These are phyloP conservation scores for Antigone vipio DNA, from an alignment of 2,113 vertebrate genomes.

Conservation along the genomic window DNA sequence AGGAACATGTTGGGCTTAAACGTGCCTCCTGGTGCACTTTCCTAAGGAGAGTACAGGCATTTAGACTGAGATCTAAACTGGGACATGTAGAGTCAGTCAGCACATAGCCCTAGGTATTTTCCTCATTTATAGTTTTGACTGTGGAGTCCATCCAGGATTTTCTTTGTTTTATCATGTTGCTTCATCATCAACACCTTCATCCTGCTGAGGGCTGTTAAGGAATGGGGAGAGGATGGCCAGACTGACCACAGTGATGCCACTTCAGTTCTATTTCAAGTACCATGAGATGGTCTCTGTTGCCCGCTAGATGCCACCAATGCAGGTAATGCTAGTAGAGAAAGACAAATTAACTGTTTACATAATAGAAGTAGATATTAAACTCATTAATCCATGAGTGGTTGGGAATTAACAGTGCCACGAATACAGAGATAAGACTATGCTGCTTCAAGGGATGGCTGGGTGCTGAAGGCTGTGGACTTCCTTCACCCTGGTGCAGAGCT, in stretches of 20 bases:
- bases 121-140: background rate
- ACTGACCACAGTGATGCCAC: accelerated
- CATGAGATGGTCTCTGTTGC: background rate
- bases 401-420: background rate
- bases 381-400: background rate
- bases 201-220: background rate
- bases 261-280: background rate
- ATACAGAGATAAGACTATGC: background rate
- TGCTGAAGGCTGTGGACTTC: background rate
- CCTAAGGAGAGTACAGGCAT: background rate
- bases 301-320: background rate
- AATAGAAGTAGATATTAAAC: background rate
- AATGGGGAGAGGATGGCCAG: background rate
- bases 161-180: background rate
- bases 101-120: background rate
- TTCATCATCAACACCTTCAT: background rate
- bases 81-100: background rate
- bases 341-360: background rate
- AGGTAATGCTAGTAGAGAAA: background rate
- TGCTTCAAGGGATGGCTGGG: background rate
- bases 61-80: background rate
- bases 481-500: background rate
- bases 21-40: background rate
- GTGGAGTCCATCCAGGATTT: background rate
- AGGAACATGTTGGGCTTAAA: background rate